Evolutionary conservation across 92 coral and sea anemone species (phyloP), one percentile per base, ranked within the genome.

Genomic region (Desmophyllum pertusum): DNA sequence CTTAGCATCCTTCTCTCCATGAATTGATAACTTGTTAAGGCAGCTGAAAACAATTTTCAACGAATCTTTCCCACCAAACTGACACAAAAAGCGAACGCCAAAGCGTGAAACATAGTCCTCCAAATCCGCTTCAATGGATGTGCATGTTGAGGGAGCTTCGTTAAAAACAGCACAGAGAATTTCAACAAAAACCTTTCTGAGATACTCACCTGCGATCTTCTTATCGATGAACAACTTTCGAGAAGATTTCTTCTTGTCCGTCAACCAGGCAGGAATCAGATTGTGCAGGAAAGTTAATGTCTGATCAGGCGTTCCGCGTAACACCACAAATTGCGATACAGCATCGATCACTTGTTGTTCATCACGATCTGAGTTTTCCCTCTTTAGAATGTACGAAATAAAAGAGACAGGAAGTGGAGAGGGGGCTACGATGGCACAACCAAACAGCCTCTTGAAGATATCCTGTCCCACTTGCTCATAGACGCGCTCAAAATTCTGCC

Each of bases 11-110:
- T 78, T 10, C 7, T 33, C 55, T 63, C 61, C 18, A 78, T 63
- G 64, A 62, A 85, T n/a, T 79, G 70, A 35, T 51, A 85, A 23
- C 45, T 70, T 10, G 89, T 85, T 73, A 85, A 70, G n/a, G 69
- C 73, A 78, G 4, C 33, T 62, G 78, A 19, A 71, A 68, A 57
- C 80, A 6, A 33, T 55, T 17, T 39, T 55, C 61, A 30, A 4
- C 19, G 62, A 40, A 78, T 30, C 62, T 38, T 19, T 42, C 30
- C 61, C 73, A 13, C 48, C 39, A 52, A 19, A 63, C 3, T 33
- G 18, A 29, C 62, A 30, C 59, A 78, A 64, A 43, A 42, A 3
- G 7, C 73, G 74, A 27, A 78, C 65, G 8, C 70, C 76, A 0
- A 53, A 11, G 46, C 64, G 51, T 41, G 33, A 27, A 42, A 68